Base-by-base conservation (phyloP, 2,888 invertebrate species). In the Thymelicus lineola region DNA sequence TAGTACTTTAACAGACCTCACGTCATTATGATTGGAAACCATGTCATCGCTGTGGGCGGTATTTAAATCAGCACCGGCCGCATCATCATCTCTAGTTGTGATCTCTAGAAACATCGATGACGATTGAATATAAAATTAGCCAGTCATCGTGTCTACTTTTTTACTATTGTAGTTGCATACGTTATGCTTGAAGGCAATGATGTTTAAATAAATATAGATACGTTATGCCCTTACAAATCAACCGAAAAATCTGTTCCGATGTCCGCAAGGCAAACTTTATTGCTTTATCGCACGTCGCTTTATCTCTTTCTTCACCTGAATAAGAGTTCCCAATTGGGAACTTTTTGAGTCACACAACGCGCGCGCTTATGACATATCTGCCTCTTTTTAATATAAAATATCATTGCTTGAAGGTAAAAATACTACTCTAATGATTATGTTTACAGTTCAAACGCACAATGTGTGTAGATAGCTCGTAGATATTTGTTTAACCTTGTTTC, bases 101-200 rank as follows among this genome's bases (percentile, higher is more conserved):
- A 50, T 58, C 58, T 36, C 58, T 58, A 58, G 58, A 58, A 36
- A 38, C 36, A 35, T 58, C 58, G 58, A 38, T 36, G 36, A 58
- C 36, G 58, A 36, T 58, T 15, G 36, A 15, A 58, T 58, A n/a
- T 36, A 58, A 28, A 28, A 58, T 50, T 50, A 50, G 15, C 15
- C 7, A 50, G 48, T 50, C 48, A 50, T 50, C 48, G 9, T 17
- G 17, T 15, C 17, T 17, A 10, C 42, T 15, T 50, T n/a, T n/a
- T 50, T 50, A 6, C 9, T 50, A n/a, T 50, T 17, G 48, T 50
- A 50, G 1, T 17, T 17, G 17, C 48, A 50, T 50, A 9, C 48
- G 48, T 17, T 17, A 50, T 50, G 28, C 28, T 28, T 28, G 28
- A 28, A 28, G 28, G 28, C 28, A 28, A n/a, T n/a, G n/a, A n/a